phyloP scores from a whole-genome alignment of 2,888 invertebrate genomes.

The Euplexia lucipara region DNA sequence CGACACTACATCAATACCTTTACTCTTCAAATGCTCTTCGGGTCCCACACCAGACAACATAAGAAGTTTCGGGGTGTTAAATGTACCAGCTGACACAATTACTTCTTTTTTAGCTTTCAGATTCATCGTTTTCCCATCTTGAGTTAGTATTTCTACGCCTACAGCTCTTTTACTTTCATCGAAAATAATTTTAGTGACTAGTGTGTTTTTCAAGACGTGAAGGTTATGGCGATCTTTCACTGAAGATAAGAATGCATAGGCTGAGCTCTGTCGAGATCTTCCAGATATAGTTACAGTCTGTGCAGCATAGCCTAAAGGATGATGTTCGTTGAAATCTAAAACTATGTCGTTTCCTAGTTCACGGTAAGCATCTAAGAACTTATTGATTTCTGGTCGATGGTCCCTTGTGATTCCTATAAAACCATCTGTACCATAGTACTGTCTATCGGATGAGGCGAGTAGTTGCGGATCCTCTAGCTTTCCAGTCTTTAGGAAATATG shows the following conservation, averaged over 20 bases:
- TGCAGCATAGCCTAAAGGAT: constrained; percentile 73
- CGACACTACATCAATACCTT: constrained; percentile 66
- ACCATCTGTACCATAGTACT: constrained; percentile 65
- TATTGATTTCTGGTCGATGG: constrained; percentile 52
- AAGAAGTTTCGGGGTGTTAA: constrained; percentile 71
- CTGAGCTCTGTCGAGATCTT: constrained; percentile 80
- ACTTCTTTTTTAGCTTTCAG: constrained; percentile 70
- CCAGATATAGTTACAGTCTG: constrained; percentile 63
- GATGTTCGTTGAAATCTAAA: constrained; percentile 68
- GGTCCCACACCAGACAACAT: constrained; percentile 76
- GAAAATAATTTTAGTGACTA: constrained; percentile 68
- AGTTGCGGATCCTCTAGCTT: constrained; percentile 60
- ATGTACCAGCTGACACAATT: constrained; percentile 70
- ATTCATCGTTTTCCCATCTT: constrained; percentile 56
- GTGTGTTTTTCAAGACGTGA: constrained; percentile 67
- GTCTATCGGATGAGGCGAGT: constrained; percentile 52
- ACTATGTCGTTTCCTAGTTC: constrained; percentile 79
- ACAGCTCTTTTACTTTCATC: constrained; percentile 57
- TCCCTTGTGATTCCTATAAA: constrained; percentile 62
- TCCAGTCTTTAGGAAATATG: constrained; percentile 72
- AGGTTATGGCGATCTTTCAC: constrained; percentile 69
- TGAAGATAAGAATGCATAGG: constrained; percentile 76
- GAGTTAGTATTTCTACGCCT: constrained; percentile 61
- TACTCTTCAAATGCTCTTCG: constrained; percentile 65
- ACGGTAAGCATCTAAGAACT: constrained; percentile 72